Evolutionary conservation across 2,113 vertebrate genomes (phyloP).

Genomic region (Speoplatyrhinus poulsoni): DNA sequence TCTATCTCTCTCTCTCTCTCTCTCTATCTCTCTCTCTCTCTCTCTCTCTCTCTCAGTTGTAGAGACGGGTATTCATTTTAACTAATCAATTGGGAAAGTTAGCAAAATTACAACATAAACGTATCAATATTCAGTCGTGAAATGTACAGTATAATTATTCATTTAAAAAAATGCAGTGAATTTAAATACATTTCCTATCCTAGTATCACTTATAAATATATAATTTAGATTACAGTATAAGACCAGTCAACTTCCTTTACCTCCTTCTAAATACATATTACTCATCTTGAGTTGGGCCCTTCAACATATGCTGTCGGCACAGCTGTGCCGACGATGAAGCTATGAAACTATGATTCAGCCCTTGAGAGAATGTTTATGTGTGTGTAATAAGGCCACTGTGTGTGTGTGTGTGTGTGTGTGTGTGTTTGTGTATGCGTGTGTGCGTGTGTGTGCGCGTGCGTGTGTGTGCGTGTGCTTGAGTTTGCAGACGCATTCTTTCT

Average conservation of each 20-base stretch:
- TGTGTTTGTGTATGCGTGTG: constrained; percentile 9
- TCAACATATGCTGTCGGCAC: not conserved
- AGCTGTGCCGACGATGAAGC: too few species aligned
- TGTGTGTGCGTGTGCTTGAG: constrained; percentile 8
- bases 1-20: not conserved
- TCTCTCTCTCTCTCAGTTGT: too few species aligned
- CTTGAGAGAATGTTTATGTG: not conserved
- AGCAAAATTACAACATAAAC: not conserved
- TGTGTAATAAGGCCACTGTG: not conserved
- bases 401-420: constrained; percentile 9
- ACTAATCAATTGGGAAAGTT: too few species aligned
- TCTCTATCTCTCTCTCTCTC: not conserved
- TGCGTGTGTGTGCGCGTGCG: constrained; percentile 10
- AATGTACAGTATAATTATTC: not conserved
- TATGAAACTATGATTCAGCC: not conserved
- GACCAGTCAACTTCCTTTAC: too few species aligned
- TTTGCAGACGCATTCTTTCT: not conserved
- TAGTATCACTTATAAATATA: too few species aligned
- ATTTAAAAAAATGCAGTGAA: too few species aligned
- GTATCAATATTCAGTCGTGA: too few species aligned
- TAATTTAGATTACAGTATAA: too few species aligned
- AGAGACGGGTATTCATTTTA: too few species aligned
- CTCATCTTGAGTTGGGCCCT: not conserved
- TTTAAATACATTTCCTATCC: too few species aligned
- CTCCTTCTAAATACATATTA: too few species aligned